Evolutionary conservation across 2,888 invertebrate species (phyloP), one percentile per base, ranked within the genome.

Genomic region (Lasioglossum lativentre): DNA sequence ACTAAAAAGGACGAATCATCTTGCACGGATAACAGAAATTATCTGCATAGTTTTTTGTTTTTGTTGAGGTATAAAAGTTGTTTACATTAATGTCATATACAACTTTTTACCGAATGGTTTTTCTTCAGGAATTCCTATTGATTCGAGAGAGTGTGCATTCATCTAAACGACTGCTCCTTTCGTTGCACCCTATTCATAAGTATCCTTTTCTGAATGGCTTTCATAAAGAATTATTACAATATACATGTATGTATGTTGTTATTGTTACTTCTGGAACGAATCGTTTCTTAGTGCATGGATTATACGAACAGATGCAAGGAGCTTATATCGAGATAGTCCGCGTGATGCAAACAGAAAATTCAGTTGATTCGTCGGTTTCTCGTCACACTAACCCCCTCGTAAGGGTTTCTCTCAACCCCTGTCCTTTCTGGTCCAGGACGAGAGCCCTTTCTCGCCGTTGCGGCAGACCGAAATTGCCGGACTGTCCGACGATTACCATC

Each of bases 271-370:
- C 89, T 90, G 90, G 89, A 90, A 90, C 90, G 90, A 86, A 66
- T 88, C 88, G 82, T 88, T 80, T 90, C 75, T 90, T 90, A 90
- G 90, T 90, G 90, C 90, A 90, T 90, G 90, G 86, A 88, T 82
- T 86, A n/a, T n/a, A n/a, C n/a, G n/a, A n/a, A n/a, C n/a, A n/a
- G n/a, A n/a, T n/a, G n/a, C n/a, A n/a, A n/a, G n/a, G n/a, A n/a
- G n/a, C n/a, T n/a, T n/a, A n/a, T n/a, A n/a, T n/a, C n/a, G n/a
- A n/a, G n/a, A n/a, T n/a, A n/a, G n/a, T n/a, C n/a, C n/a, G n/a
- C n/a, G n/a, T n/a, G n/a, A n/a, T n/a, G n/a, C 85, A 70, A 77
- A 59, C 2, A 27, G 59, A 59, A 59, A 59, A 27, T 59, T 30
- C 59, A 27, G 27, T 30, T 16, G 59, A 59, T 27, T 14, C 12